Base-by-base conservation (phyloP, 2,888 invertebrate species). In the Orchesellides sinensis region DNA sequence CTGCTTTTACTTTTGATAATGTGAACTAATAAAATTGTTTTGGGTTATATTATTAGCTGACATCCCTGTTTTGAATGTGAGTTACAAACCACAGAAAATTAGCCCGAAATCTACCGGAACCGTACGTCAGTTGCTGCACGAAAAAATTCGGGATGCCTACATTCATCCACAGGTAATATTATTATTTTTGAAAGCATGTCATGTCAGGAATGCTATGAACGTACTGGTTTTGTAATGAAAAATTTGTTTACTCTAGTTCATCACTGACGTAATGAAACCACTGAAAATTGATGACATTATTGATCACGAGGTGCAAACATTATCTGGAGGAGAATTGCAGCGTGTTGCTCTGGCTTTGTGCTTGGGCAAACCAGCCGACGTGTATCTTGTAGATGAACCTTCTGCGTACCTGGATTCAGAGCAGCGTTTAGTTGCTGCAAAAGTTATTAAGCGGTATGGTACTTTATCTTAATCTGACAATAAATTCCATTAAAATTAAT, bases 11-110 rank as follows among this genome's bases (percentile, higher is more conserved):
- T 74, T 74, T 17, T 19, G 21, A 40, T 23, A 17, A 70, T 56
- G 32, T 69, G 12, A 17, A 27, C 56, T 14, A 45, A 54, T 52
- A 1, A 14, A 61, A 49, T 47, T 68, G 10, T 29, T 6, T 65
- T 65, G 17, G 2, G 17, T n/a, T n/a, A n/a, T 45, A 27, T 45
- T 23, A 86, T 65, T 91, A 90, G 95, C 93, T 52, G 93, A 94
- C 86, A 92, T 97, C 83, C 99, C 99, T 0, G 94, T 95, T 89
- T 91, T 99, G 86, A 96, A 98, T 91, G 98, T 99, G 90, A 99
- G 98, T 91, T 99, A 99, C 92, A 99, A 99, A 91, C 99, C 99
- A 56, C 99, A 99, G 92, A 99, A 99, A 91, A 99, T 99, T 90
- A 98, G 98, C 87, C 99, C 99, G 2, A 99, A 98, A 91, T 96